Conservation (phyloP, 2,113 vertebrate genomes). For the Solea solea region DNA sequence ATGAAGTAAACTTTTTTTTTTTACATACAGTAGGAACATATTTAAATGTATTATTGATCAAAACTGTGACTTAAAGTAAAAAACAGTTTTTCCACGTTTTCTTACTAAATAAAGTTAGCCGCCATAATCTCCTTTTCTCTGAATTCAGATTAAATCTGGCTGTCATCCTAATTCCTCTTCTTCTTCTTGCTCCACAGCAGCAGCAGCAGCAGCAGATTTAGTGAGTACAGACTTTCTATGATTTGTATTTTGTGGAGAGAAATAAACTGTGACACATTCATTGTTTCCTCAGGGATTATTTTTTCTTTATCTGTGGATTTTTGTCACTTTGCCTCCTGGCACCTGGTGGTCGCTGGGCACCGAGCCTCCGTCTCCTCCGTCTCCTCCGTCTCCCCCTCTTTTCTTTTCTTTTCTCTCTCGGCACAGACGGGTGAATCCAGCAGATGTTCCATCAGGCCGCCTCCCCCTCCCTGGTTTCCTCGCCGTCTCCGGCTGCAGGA, state of each 20-base stretch:
- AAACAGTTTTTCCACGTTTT: too few species aligned
- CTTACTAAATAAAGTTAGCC: too few species aligned
- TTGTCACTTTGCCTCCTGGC: conserved; percentile 43
- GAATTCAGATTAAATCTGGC: too few species aligned
- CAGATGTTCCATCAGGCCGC: conserved; percentile 77
- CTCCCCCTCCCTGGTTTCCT: conserved; percentile 1
- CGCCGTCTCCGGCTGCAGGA: conserved; percentile 54
- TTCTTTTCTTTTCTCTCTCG: conserved; percentile 45
- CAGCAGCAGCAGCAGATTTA: too few species aligned
- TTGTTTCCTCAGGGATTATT: conserved; percentile 75
- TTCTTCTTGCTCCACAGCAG: too few species aligned
- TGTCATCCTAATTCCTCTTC: too few species aligned
- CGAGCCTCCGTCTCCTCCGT: conserved; percentile 55
- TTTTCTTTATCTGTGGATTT: conserved; percentile 41
- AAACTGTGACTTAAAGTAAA: too few species aligned
- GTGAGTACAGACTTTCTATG: too few species aligned
- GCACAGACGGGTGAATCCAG: conserved; percentile 76
- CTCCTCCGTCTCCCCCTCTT: conserved; percentile 57
- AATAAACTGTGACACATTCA: conserved; percentile 65
- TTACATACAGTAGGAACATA: too few species aligned
- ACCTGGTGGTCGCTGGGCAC: conserved; percentile 67
- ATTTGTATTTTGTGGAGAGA: not conserved
- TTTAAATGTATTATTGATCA: too few species aligned
- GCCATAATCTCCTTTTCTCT: too few species aligned
- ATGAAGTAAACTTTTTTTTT: too few species aligned